Evolutionary conservation across 2,888 invertebrate genomes (phyloP).

Genomic region (Branchinecta sandiegonensis): DNA sequence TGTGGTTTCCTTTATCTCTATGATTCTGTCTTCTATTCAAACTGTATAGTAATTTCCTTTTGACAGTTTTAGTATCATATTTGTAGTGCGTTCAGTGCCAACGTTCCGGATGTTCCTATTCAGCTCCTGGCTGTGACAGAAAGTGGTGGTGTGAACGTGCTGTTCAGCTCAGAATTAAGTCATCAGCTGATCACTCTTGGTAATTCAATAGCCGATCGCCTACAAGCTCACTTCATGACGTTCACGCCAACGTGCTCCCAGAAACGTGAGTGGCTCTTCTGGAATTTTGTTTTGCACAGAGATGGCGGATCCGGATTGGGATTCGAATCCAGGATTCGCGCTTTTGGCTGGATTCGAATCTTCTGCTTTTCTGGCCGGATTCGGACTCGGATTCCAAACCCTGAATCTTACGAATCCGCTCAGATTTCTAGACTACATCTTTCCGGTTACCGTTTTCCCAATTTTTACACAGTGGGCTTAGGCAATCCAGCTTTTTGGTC

Average conservation of each 20-base stretch:
- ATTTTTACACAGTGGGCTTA: too few relatives aligned
- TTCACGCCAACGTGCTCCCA: constrained; percentile 68
- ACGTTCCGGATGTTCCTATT: constrained; percentile 78
- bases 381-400: too few relatives aligned
- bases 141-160: constrained; percentile 64
- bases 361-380: too few relatives aligned
- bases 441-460: too few relatives aligned
- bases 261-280: constrained; percentile 47
- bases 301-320: too few relatives aligned
- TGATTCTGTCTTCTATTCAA: constrained; percentile 16
- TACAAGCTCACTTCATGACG: constrained; percentile 82
- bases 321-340: too few relatives aligned
- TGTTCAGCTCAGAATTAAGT: constrained; percentile 75
- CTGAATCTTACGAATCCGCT: too few relatives aligned
- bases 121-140: constrained; percentile 89
- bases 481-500: too few relatives aligned
- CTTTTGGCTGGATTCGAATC: too few relatives aligned
- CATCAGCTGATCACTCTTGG: constrained; percentile 85
- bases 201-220: constrained; percentile 73
- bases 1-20: constrained; percentile 20
- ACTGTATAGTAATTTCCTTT: constrained; percentile 15
- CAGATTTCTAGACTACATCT: too few relatives aligned
- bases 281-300: too few relatives aligned
- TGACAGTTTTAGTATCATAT: neutral
- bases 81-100: constrained; percentile 74